Evolutionary conservation across 2,888 invertebrate genomes (phyloP).

Genomic region (Pseudococcus jackbeardsleyi): DNA sequence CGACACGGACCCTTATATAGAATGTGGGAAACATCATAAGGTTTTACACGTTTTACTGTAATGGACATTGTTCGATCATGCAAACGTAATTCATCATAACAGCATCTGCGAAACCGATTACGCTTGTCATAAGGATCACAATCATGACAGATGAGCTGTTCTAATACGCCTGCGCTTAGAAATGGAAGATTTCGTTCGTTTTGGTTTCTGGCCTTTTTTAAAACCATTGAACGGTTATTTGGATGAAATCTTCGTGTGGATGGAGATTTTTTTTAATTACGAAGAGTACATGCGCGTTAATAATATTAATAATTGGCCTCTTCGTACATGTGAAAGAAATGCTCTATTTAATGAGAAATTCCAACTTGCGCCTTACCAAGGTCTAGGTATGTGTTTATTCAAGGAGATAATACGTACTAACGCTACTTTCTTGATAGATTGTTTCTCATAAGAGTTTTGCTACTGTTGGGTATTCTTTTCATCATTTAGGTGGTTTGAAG

Average conservation of each 20-base stretch:
- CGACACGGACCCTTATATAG: slow-evolving; percentile 43
- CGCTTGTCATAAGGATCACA: slow-evolving; percentile 32
- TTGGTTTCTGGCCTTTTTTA: neutral
- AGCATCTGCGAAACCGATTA: slow-evolving; percentile 39
- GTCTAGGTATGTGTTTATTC: neutral
- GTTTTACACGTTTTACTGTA: slow-evolving; percentile 15
- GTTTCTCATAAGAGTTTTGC: neutral
- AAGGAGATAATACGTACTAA: neutral
- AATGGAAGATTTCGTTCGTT: slow-evolving; percentile 12
- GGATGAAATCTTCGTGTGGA: slow-evolving; percentile 16
- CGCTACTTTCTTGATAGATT: slow-evolving; percentile 6
- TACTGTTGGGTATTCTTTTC: neutral
- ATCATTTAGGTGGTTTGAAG: neutral
- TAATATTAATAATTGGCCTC: neutral
- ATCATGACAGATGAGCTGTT: slow-evolving; percentile 26
- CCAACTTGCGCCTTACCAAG: neutral
- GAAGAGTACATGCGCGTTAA: neutral
- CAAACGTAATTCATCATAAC: slow-evolving; percentile 48
- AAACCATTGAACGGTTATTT: neutral
- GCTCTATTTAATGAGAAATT: slow-evolving; percentile 50
- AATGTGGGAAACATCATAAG: slow-evolving; percentile 49
- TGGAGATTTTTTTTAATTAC: neutral
- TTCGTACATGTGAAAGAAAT: slow-evolving; percentile 34
- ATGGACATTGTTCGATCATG: slow-evolving; percentile 48
- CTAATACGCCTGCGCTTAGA: neutral